A percentile compares a stretch with the other conserved stretches of the same genome.
These are phyloP conservation scores for Drosophila equinoxialis DNA, from an alignment of 1,140 invertebrate species.

Conservation along the genomic window DNA sequence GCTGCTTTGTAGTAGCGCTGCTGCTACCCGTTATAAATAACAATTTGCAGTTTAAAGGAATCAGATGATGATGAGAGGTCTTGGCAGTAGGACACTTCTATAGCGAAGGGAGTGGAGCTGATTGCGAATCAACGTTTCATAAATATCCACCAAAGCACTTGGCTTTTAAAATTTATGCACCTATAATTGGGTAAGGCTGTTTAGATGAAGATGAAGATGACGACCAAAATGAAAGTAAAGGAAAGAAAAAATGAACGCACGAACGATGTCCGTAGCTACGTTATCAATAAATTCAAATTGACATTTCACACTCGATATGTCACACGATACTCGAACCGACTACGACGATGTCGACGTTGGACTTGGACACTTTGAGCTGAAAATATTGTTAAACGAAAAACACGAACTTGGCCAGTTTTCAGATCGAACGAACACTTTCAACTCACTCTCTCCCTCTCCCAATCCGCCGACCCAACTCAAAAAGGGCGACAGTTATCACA, in stretches of 20 bases:
- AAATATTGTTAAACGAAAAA: slow-evolving; percentile 47
- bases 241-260: not conserved
- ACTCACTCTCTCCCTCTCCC: slow-evolving; percentile 2
- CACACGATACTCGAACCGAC: slow-evolving; percentile 69
- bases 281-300: slow-evolving; percentile 83
- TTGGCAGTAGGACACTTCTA: slow-evolving; percentile 64
- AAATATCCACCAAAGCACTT: slow-evolving; percentile 70
- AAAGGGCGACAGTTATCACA: slow-evolving; percentile 42
- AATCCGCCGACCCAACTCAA: slow-evolving; percentile 50
- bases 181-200: slow-evolving; percentile 64
- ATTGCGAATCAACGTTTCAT: slow-evolving; percentile 76
- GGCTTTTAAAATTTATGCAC: slow-evolving; percentile 62
- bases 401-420: slow-evolving; percentile 35
- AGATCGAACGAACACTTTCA: not conserved
- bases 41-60: slow-evolving; percentile 57
- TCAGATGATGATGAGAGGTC: slow-evolving; percentile 50
- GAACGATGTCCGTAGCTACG: slow-evolving; percentile 51
- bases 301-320: slow-evolving; percentile 83
- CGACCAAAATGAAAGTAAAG: not conserved
- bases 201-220: slow-evolving; percentile 1
- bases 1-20: slow-evolving; percentile 17
- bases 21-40: slow-evolving; percentile 71
- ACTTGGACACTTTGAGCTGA: slow-evolving; percentile 51
- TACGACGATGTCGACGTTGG: slow-evolving; percentile 6
- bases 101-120: slow-evolving; percentile 40